Percentiles rank a stretch among this genome's conserved stretches.
Conservation (phyloP, 1,140 invertebrate genomes). For the Thaumetopoea pityocampa region DNA sequence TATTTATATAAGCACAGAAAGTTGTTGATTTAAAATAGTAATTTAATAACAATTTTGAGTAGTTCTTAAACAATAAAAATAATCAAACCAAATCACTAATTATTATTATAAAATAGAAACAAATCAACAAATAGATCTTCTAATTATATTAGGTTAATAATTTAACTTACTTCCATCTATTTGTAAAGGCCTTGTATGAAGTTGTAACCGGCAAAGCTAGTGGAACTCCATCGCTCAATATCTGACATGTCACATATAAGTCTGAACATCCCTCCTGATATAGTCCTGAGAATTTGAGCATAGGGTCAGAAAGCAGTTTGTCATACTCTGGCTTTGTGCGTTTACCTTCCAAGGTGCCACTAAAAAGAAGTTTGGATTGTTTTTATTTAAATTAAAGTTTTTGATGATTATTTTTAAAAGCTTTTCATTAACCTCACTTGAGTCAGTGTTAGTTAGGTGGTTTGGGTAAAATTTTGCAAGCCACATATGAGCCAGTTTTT, state of each 20-base stretch:
- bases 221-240: constrained; percentile 89
- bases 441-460: too few relatives aligned
- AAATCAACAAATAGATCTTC: not conserved
- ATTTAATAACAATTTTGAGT: too few relatives aligned
- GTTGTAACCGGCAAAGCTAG: constrained; percentile 93
- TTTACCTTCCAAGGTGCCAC: constrained; percentile 96
- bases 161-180: constrained; percentile 90
- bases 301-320: constrained; percentile 89
- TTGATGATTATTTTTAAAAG: too few relatives aligned
- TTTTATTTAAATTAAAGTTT: too few relatives aligned
- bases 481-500: too few relatives aligned
- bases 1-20: too few relatives aligned
- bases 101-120: not conserved
- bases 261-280: constrained; percentile 90
- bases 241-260: constrained; percentile 90
- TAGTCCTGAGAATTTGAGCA: constrained; percentile 93
- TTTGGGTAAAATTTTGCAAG: too few relatives aligned
- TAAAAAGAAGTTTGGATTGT: constrained; percentile 58
- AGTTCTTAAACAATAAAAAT: too few relatives aligned
- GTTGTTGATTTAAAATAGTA: too few relatives aligned
- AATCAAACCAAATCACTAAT: too few relatives aligned
- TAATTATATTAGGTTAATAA: constrained; percentile 3
- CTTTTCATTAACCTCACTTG: too few relatives aligned
- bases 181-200: constrained; percentile 95
- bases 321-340: constrained; percentile 91